Percentiles rank a stretch among this genome's conserved stretches.
Conservation (phyloP, 2,888 invertebrate species). For the Drosophila austrosaltans region DNA sequence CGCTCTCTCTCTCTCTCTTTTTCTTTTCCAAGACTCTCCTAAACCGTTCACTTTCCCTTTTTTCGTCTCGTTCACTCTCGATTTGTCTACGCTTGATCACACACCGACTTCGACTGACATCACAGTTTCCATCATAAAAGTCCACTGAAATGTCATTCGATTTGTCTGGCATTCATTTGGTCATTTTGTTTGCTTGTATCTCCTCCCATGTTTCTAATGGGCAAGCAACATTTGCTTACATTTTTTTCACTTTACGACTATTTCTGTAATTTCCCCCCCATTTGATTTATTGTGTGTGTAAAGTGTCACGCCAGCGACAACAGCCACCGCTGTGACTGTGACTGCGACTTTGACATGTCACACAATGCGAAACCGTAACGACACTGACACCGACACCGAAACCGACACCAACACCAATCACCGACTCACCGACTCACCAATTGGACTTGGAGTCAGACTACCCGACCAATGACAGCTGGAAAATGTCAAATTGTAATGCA, state of each 20-base stretch:
- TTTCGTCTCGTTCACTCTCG: neutral
- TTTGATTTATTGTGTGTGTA: conserved; percentile 63
- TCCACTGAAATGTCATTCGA: neutral
- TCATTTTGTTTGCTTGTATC: conserved; percentile 13
- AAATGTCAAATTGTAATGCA: conserved; percentile 68
- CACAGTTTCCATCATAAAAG: conserved; percentile 1
- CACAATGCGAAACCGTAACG: conserved; percentile 34
- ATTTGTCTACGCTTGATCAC: neutral
- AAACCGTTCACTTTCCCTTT: neutral
- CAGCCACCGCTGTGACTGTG: conserved; percentile 64
- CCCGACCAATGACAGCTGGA: conserved; percentile 37
- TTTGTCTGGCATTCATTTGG: conserved; percentile 7
- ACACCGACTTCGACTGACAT: neutral
- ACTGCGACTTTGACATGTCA: conserved; percentile 65
- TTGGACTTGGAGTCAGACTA: conserved; percentile 12
- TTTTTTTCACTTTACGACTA: neutral
- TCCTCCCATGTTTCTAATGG: conserved; percentile 11
- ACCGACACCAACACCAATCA: conserved; percentile 11
- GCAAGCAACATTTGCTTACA: conserved; percentile 8
- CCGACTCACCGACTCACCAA: neutral
- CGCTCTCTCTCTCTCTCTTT: neutral
- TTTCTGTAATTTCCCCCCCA: conserved; percentile 2
- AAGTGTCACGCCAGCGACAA: conserved; percentile 75
- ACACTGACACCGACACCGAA: conserved; percentile 24
- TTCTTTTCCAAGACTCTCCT: neutral